A percentile compares a stretch with the other conserved stretches of the same genome.
Evolutionary conservation across 2,113 vertebrate species (phyloP).

Genomic region (Vombatus ursinus): DNA sequence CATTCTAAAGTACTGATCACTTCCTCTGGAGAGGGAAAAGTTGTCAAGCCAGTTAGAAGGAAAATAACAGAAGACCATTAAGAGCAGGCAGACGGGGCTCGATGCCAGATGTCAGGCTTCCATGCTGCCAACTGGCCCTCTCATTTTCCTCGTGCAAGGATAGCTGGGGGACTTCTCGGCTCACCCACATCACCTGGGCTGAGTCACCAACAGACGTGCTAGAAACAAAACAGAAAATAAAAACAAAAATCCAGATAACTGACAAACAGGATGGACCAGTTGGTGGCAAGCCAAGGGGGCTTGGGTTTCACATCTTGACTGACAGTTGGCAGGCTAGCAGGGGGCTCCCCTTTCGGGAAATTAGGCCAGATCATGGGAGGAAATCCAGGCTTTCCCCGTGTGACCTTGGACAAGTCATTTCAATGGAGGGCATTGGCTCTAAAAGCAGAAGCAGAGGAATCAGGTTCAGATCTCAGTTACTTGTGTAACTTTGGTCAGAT

Average conservation of each 20-base stretch:
- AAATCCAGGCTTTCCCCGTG: not conserved
- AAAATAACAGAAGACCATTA: not conserved
- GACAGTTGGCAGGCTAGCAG: not conserved
- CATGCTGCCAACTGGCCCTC: not conserved
- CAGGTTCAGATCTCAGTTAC: accelerated
- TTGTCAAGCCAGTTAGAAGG: accelerated
- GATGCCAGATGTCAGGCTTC: not conserved
- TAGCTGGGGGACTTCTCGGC: not conserved
- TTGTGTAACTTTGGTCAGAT: not conserved
- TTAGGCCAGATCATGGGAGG: not conserved
- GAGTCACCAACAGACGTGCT: not conserved
- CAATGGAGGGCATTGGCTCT: not conserved
- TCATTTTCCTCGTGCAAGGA: not conserved
- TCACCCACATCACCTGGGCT: not conserved
- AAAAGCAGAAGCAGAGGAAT: not conserved
- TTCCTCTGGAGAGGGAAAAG: not conserved
- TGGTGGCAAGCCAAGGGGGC: not conserved
- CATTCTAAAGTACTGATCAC: not conserved
- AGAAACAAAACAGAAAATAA: slow-evolving; percentile 10
- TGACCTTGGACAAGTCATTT: not conserved
- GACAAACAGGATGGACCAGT: slow-evolving; percentile 46
- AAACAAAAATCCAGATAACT: not conserved
- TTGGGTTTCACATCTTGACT: not conserved
- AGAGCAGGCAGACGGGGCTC: not conserved
- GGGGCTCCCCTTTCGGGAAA: not conserved